phyloP scores from a whole-genome alignment of 2,797 vertebrate genomes.

The Takifugu rubripes region DNA sequence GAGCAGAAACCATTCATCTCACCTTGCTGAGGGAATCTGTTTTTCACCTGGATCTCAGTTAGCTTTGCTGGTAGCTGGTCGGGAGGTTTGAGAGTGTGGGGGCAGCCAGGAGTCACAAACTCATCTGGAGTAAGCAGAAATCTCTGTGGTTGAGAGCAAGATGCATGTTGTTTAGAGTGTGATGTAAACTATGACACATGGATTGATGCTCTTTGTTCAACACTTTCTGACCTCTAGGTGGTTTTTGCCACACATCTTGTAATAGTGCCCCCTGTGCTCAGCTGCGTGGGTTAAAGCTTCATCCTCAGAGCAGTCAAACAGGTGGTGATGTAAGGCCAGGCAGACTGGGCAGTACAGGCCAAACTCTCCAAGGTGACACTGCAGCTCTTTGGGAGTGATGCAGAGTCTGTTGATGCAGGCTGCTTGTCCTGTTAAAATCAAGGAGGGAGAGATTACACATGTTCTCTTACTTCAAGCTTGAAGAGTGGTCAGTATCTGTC shows the following conservation, averaged over 20 bases:
- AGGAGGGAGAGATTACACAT: background rate
- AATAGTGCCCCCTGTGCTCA: conserved; percentile 84
- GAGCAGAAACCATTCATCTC: conserved; percentile 93
- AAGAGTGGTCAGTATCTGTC: background rate
- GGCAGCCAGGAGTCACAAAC: conserved; percentile 82
- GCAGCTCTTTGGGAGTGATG: conserved; percentile 83
- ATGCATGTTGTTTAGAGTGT: background rate
- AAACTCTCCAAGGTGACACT: conserved; percentile 82
- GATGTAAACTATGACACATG: background rate
- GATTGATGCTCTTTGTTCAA: background rate
- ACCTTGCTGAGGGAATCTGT: conserved; percentile 79
- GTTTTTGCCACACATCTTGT: conserved; percentile 84
- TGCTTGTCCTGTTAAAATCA: conserved; percentile 77
- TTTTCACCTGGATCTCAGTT: conserved; percentile 78
- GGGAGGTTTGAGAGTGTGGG: conserved; percentile 76
- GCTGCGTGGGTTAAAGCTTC: conserved; percentile 78
- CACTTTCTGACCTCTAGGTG: conserved; percentile 78
- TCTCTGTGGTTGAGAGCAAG: conserved; percentile 62
- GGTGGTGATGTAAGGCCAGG: conserved; percentile 80
- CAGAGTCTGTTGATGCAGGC: conserved; percentile 85
- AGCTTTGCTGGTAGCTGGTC: conserved; percentile 81
- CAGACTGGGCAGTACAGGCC: conserved; percentile 89
- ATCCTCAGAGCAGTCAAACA: conserved; percentile 81
- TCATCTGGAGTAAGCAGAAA: conserved; percentile 83
- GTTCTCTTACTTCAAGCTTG: background rate